These are phyloP conservation scores for Andrena dorsata DNA, from an alignment of 2,888 invertebrate species.

Conservation along the genomic window DNA sequence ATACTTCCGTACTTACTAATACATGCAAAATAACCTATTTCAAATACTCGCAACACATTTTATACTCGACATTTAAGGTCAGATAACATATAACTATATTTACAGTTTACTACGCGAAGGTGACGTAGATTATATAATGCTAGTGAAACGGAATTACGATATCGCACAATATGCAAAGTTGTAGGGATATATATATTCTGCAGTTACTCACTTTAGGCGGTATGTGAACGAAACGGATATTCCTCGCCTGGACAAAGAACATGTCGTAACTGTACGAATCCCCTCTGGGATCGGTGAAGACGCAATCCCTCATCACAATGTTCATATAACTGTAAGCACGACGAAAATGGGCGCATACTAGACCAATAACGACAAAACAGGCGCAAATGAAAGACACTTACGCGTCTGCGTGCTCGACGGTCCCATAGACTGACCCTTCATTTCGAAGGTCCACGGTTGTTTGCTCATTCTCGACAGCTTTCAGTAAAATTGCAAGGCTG, in stretches of 20 bases:
- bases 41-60: neutral
- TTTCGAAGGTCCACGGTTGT: conserved; percentile 89
- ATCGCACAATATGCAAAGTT: neutral
- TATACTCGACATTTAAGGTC: neutral
- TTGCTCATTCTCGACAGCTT: conserved; percentile 87
- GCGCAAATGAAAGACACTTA: conserved; percentile 79
- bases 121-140: neutral
- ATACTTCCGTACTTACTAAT: neutral
- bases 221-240: conserved; percentile 89
- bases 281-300: conserved; percentile 88
- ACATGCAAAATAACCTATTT: neutral
- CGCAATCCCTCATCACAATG: conserved; percentile 87
- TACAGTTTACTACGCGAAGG: neutral
- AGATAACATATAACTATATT: neutral
- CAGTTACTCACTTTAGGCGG: conserved; percentile 84
- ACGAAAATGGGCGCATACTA: neutral
- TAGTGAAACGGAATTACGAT: neutral
- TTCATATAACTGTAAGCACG: conserved; percentile 88
- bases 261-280: conserved; percentile 87
- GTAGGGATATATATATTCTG: neutral
- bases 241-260: conserved; percentile 88
- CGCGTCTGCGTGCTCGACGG: conserved; percentile 88
- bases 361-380: conserved; percentile 8
- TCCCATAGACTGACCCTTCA: conserved; percentile 88
- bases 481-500: conserved; percentile 88